Base-by-base conservation (phyloP, 1,140 invertebrate species). In the Hyposmocoma kahamanoa region DNA sequence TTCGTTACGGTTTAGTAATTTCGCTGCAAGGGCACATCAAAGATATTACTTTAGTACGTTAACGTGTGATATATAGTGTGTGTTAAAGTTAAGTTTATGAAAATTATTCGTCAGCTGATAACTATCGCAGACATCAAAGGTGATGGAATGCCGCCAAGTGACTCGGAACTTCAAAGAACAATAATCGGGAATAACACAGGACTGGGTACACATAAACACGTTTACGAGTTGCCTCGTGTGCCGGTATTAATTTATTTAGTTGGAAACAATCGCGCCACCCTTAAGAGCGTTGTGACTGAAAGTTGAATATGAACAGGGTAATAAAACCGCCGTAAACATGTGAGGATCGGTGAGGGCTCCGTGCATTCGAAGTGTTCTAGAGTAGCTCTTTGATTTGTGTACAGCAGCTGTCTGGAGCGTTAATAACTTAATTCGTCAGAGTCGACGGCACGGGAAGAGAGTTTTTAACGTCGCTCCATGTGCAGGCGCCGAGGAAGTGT, bases 341-440 rank as follows among this genome's bases (percentile, higher is more conserved):
- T 59, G 56, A 61, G 45, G 55, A 64, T 58, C 56, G 57, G 50
- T 20, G 57, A 47, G 62, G 61, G 63, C 28, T 36, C 11, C 15
- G 38, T 56, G 70, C 55, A 56, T 52, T 70, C 57, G 26, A 52
- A 73, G 61, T 68, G 64, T 61, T 67, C 51, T 39, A 57, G 57
- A 53, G 66, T 70, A 59, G 50, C 67, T 62, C 74, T 82, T 84
- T 85, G 80, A 85, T 85, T 84, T 85, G 82, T 85, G 68, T 72
- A 46, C 47, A 71, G 62, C 82, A 85, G 80, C 82, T 85, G 82
- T 64, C 67, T 62, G 51, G 55, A 66, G 68, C 72, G 78, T 85
- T 85, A 85, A 85, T 84, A 84, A 79, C 75, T 85, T 85, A 84
- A 85, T 85, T 85, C 82, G 78, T 85, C 76, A 84, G 74, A 85